A percentile compares a stretch with the other conserved stretches of the same genome.
phyloP scores from a whole-genome alignment of 1,140 invertebrate species.

The Ptiloglossa arizonensis region DNA sequence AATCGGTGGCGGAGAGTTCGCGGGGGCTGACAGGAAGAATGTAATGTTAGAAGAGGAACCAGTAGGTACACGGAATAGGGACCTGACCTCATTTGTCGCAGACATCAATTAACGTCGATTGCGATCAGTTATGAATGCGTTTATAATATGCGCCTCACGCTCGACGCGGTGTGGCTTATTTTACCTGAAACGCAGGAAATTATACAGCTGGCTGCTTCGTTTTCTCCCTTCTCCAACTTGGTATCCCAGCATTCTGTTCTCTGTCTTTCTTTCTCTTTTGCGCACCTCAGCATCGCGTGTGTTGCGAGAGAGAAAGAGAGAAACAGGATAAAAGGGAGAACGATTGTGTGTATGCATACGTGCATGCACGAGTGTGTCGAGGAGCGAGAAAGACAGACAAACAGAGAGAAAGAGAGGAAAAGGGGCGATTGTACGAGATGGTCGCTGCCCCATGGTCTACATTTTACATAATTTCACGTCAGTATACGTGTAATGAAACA shows the following conservation, averaged over 20 bases:
- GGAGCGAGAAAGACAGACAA: no score
- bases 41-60: constrained; percentile 15
- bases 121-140: constrained; percentile 65
- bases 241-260: neutral
- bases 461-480: constrained; percentile 60
- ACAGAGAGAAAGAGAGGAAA: neutral
- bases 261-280: constrained; percentile 4
- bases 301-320: neutral
- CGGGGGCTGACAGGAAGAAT: constrained; percentile 10
- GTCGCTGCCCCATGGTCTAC: constrained; percentile 36
- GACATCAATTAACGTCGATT: constrained; percentile 69
- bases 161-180: constrained; percentile 1
- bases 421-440: neutral
- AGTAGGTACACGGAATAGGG: neutral
- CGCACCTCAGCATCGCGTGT: neutral
- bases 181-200: constrained; percentile 53
- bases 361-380: no score
- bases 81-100: constrained; percentile 23
- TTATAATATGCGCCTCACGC: constrained; percentile 65
- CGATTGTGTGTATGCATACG: neutral
- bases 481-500: constrained; percentile 51
- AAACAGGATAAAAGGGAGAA: neutral
- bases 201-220: constrained; percentile 34
- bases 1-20: neutral
- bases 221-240: neutral